Base-by-base conservation (phyloP, 2,888 invertebrate species). In the Apoda limacodes region DNA sequence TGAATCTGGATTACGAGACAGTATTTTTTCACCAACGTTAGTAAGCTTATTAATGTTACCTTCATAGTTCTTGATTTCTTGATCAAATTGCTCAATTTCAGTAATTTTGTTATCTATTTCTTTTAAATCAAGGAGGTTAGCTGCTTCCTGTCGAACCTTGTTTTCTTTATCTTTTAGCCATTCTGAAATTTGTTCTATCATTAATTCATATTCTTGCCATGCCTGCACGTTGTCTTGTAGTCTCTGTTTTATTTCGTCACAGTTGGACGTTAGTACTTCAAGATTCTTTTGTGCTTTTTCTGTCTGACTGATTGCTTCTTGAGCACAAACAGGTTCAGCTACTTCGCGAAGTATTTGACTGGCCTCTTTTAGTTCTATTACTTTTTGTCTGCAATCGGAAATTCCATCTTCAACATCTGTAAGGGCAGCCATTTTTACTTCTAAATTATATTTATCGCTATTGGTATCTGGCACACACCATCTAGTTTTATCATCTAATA, bases 401-500 rank as follows among this genome's bases (percentile, higher is more conserved):
- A 93, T 84, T 12, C 89, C 88, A 39, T 83, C 83, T 58, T 88
- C 86, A 2, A 93, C 88, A 40, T 94, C 93, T 34, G 81, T 76
- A 19, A 95, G 61, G 0, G 93, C 89, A 1, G 90, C 88, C 49
- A 90, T 84, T 70, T 97, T 97, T 0, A 95, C 93, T 78, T 96
- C 94, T 14, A 96, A 82, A 57, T 94, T 95, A 60, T 95, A 96
- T 60, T 90, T 90, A 55, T 97, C 96, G 52, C 93, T 94, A 17
- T 89, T 88, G 1, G 89, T 85, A 55, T 96, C 95, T 1, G 94
- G 93, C 52, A 89, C 85, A 60, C 96, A 97, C 95, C 96, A 96
- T 9, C 87, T 83, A 1, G 94, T 88, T 66, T 96, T 96, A 55
- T 97, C 96, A 40, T 89, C 89, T 42, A 92, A 87, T 2, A 90